Evolutionary conservation across 2,888 invertebrate genomes (phyloP).

Genomic region (Neoaliturus tenellus): DNA sequence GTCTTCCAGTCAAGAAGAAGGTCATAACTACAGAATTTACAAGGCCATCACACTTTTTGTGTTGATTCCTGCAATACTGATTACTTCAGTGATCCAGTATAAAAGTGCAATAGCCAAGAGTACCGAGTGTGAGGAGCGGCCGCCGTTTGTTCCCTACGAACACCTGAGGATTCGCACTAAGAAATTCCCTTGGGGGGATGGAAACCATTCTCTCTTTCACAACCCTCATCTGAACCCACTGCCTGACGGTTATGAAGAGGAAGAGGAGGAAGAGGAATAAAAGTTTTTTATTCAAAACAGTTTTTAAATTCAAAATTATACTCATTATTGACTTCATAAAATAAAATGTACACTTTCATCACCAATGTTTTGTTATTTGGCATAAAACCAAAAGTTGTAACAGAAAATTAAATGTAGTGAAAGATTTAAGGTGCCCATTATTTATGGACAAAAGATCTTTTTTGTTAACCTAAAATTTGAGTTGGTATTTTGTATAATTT

Average conservation of each 20-base stretch:
- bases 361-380: no score
- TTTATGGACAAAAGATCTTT: no score
- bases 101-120: not conserved
- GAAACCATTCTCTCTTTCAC: constrained; percentile 90
- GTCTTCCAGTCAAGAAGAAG: no score
- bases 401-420: no score
- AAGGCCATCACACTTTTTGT: constrained; percentile 12
- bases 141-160: constrained; percentile 30
- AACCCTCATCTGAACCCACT: constrained; percentile 87
- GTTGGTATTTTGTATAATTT: no score
- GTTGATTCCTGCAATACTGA: not conserved
- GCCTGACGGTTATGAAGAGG: constrained; percentile 83
- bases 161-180: constrained; percentile 67
- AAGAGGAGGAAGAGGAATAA: not conserved
- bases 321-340: no score
- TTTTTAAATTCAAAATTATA: no score
- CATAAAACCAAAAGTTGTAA: no score
- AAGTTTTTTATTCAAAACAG: no score
- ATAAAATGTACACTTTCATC: no score
- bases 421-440: no score
- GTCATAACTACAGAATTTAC: not conserved
- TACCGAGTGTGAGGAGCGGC: constrained; percentile 10
- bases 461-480: no score
- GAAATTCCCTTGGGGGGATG: constrained; percentile 96
- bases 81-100: not conserved